Conservation (phyloP, 2,797 vertebrate species). For the Enteromius fasciolatus region DNA sequence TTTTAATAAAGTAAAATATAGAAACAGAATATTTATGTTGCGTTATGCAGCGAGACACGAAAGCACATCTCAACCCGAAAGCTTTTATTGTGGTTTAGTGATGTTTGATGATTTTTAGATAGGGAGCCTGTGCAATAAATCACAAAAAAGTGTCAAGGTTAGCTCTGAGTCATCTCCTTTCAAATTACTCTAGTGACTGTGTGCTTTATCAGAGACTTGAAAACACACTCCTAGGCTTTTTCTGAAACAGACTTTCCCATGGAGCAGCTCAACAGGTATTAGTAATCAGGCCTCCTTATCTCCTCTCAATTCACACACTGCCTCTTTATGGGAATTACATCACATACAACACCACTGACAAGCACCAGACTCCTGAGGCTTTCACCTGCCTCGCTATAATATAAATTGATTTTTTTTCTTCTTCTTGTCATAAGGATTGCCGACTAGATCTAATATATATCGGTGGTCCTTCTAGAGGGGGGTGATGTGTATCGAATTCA, state of each 20-base stretch:
- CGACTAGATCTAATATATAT: slow-evolving; percentile 69
- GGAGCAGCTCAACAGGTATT: slow-evolving; percentile 10
- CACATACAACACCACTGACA: slow-evolving; percentile 65
- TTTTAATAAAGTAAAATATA: not conserved
- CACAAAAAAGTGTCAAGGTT: not conserved
- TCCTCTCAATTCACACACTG: slow-evolving; percentile 49
- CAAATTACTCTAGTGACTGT: slow-evolving; percentile 3
- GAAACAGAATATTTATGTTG: not conserved
- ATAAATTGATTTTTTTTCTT: slow-evolving; percentile 69
- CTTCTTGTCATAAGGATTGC: slow-evolving; percentile 63
- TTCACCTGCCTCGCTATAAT: slow-evolving; percentile 66
- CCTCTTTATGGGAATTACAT: slow-evolving; percentile 65
- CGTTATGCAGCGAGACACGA: not conserved
- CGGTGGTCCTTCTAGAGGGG: slow-evolving; percentile 53
- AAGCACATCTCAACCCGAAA: not conserved
- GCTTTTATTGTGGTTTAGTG: not conserved
- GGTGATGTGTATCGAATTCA: slow-evolving; percentile 62
- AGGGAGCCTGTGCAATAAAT: not conserved
- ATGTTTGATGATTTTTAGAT: slow-evolving; percentile 3
- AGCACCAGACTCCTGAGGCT: slow-evolving; percentile 61
- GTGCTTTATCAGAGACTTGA: not conserved
- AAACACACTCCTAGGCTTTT: slow-evolving; percentile 4
- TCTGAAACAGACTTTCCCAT: not conserved
- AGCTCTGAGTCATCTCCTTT: not conserved
- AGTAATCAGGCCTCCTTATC: slow-evolving; percentile 67